These are phyloP conservation scores for Hippoglossus stenolepis DNA, from an alignment of 2,113 vertebrate genomes.

Conservation along the genomic window DNA sequence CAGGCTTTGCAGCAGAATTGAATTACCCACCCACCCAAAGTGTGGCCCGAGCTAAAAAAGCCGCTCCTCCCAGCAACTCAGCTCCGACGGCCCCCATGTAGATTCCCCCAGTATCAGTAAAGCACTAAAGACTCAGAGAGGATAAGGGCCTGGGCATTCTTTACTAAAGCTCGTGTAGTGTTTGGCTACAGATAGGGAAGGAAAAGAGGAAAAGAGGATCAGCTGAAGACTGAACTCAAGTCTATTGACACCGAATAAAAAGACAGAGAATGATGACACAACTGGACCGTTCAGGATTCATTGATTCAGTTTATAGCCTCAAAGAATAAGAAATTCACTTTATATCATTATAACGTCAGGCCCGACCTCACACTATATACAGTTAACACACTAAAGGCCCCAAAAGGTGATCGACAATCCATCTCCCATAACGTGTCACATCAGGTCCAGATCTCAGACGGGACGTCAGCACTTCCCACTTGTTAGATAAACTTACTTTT, in stretches of 20 bases:
- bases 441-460: not conserved
- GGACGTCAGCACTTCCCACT: not conserved
- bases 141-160: slow-evolving; percentile 32
- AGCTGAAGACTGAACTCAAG: slow-evolving; percentile 6
- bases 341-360: too few species aligned
- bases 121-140: slow-evolving; percentile 47
- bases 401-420: too few species aligned
- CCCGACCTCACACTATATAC: too few species aligned
- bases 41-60: slow-evolving; percentile 47
- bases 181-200: slow-evolving; percentile 20
- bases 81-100: slow-evolving; percentile 43
- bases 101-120: slow-evolving; percentile 43
- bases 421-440: too few species aligned
- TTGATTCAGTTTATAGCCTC: too few species aligned
- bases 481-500: not conserved
- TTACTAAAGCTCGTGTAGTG: slow-evolving; percentile 33
- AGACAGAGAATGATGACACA: not conserved
- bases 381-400: too few species aligned
- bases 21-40: slow-evolving; percentile 70
- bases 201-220: slow-evolving; percentile 37
- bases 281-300: too few species aligned
- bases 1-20: slow-evolving; percentile 63
- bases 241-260: not conserved
- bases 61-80: slow-evolving; percentile 47
- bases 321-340: too few species aligned